These are phyloP conservation scores for Urophycis tenuis DNA, from an alignment of 2,797 vertebrate species.

Conservation along the genomic window DNA sequence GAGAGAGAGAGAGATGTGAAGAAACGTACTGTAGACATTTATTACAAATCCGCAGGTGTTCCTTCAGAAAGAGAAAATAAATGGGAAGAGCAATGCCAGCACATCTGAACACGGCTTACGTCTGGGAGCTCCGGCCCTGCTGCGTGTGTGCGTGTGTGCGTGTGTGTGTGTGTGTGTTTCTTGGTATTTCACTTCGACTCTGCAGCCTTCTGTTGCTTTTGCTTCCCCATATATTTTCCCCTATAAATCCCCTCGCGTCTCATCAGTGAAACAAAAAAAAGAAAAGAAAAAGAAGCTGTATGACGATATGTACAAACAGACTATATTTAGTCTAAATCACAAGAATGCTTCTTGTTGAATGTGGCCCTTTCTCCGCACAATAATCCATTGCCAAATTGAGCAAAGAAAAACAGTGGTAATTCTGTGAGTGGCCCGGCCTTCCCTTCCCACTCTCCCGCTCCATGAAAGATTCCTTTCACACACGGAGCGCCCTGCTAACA, in stretches of 20 bases:
- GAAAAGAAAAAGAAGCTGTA: constrained; percentile 17
- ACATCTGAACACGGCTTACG: constrained; percentile 44
- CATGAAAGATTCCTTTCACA: constrained; percentile 72
- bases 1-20: constrained; percentile 28
- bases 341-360: constrained; percentile 62
- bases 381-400: constrained; percentile 67
- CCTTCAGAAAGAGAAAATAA: constrained; percentile 50
- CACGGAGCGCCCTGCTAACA: constrained; percentile 50
- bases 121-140: constrained; percentile 29
- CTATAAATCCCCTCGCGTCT: constrained; percentile 21
- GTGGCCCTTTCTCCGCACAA: constrained; percentile 62
- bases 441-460: constrained; percentile 57
- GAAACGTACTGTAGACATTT: constrained; percentile 43
- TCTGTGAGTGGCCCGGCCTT: constrained; percentile 59
- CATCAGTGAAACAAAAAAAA: constrained; percentile 37
- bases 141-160: too few species aligned
- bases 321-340: constrained; percentile 57
- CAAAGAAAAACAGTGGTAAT: constrained; percentile 72
- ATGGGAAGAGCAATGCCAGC: constrained; percentile 36
- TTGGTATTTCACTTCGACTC: neutral
- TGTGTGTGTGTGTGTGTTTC: constrained; percentile 6
- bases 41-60: constrained; percentile 62
- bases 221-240: constrained; percentile 25
- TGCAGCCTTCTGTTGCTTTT: constrained; percentile 19
- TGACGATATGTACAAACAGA: constrained; percentile 32